A percentile compares a stretch with the other conserved stretches of the same genome.
Evolutionary conservation across 92 coral and sea anemone genomes (phyloP).

Genomic region (Plumapathes pennacea): DNA sequence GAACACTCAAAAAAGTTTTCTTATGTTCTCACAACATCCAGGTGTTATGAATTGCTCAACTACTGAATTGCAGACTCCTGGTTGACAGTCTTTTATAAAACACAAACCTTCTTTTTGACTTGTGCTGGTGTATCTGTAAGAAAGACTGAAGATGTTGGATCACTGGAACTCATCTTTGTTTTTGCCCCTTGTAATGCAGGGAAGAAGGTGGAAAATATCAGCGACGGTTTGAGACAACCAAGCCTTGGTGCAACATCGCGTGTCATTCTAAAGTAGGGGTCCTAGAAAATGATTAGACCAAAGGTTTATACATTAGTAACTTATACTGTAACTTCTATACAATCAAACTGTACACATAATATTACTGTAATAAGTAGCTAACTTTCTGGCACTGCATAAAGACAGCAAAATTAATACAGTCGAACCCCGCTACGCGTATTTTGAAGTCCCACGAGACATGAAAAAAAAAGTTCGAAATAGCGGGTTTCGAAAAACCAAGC

Average conservation of each 20-base stretch:
- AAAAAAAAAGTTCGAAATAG: too few relatives aligned
- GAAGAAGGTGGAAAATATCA: slow-evolving; percentile 94
- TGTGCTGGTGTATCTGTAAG: slow-evolving; percentile 92
- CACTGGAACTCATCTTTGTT: slow-evolving; percentile 99
- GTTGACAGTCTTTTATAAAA: too few relatives aligned
- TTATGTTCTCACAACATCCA: too few relatives aligned
- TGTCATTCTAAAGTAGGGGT: slow-evolving; percentile 97
- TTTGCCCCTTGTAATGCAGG: slow-evolving; percentile 99
- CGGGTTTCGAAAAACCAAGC: too few relatives aligned
- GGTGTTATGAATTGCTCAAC: too few relatives aligned
- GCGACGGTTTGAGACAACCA: slow-evolving; percentile 93
- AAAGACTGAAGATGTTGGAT: slow-evolving; percentile 94
- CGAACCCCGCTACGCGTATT: too few relatives aligned
- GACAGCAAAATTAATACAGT: too few relatives aligned
- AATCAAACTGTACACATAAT: not conserved
- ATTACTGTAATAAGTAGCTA: too few relatives aligned
- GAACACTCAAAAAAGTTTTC: too few relatives aligned
- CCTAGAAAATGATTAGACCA: slow-evolving; percentile 64
- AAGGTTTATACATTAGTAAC: not conserved
- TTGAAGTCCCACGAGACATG: too few relatives aligned
- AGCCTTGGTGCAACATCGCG: slow-evolving; percentile 98
- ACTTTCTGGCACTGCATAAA: too few relatives aligned
- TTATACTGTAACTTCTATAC: not conserved
- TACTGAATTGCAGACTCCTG: too few relatives aligned
- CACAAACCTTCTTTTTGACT: slow-evolving; percentile 98